Conservation (phyloP, 2,797 vertebrate species). For the Hoplostethus atlanticus region DNA sequence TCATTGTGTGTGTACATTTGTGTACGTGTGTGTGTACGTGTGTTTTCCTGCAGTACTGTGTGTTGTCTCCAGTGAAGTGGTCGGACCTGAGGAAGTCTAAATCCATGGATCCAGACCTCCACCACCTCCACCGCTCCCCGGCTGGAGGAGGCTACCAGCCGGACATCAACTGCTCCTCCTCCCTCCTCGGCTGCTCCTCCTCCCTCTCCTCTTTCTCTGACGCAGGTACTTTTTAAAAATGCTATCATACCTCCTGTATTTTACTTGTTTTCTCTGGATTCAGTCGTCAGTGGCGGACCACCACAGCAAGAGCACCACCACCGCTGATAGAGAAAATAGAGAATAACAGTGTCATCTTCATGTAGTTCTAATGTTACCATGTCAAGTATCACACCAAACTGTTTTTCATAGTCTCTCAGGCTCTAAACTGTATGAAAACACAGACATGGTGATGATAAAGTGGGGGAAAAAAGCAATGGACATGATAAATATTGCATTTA, state of each 20-base stretch:
- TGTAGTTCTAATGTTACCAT: too few relatives aligned
- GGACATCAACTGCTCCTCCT: constrained; percentile 47
- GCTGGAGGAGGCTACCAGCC: constrained; percentile 59
- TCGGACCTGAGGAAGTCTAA: constrained; percentile 90
- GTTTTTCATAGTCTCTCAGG: too few relatives aligned
- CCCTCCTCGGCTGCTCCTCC: constrained; percentile 76
- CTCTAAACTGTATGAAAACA: not conserved
- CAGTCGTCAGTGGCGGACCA: too few relatives aligned
- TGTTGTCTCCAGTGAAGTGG: constrained; percentile 93
- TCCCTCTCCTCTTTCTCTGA: constrained; percentile 86
- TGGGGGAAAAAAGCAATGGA: constrained; percentile 23
- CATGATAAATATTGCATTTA: not conserved
- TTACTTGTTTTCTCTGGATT: too few relatives aligned
- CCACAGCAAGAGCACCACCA: too few relatives aligned
- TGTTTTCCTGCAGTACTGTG: constrained; percentile 84
- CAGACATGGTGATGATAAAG: too few relatives aligned
- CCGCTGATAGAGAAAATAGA: too few relatives aligned
- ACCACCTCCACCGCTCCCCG: constrained; percentile 83
- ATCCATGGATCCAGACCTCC: constrained; percentile 87
- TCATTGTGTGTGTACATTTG: not conserved
- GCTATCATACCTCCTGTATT: not conserved
- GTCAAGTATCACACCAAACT: too few relatives aligned
- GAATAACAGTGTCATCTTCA: too few relatives aligned
- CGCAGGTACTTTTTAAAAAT: constrained; percentile 68
- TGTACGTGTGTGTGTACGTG: constrained; percentile 11